Base-by-base conservation (phyloP, 1,140 invertebrate genomes). In the Melanaphis sacchari region DNA sequence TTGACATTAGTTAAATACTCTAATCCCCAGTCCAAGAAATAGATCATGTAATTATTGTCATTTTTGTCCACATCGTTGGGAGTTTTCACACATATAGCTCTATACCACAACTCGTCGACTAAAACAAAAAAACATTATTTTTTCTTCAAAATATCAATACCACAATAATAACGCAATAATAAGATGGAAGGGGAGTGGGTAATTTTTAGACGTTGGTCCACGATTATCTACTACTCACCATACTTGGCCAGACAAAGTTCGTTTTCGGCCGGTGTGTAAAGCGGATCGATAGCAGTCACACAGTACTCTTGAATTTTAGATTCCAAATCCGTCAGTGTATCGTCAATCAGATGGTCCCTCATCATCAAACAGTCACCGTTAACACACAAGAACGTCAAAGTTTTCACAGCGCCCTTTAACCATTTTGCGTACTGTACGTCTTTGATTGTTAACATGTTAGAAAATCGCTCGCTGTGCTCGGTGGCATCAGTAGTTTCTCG, bases 11-110 rank as follows among this genome's bases (percentile, higher is more conserved):
- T 26, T 7, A 24, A 85, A n/a, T 93, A 93, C 26, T 93, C 91
- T 8, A 93, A 21, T 93, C 91, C 91, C 91, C 91, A 93, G 18
- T 93, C 91, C 81, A 93, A 84, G 31, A 93, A 93, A 85, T 85
- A 84, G 52, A 93, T 26, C 6, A 31, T 41, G 6, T 31, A 93
- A 31, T 21, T 31, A 9, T 40, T 31, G 8, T 41, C 11, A 6
- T 84, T 40, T 18, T 6, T 9, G 2, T 21, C 31, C 11, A 49
- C 3, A 66, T 66, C 59, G 31, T 76, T 24, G 31, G 59, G n/a
- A 15, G 15, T 41, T 85, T 85, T 93, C 4, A 84, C 31, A n/a
- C 91, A 93, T 49, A 93, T n/a, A 9, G 91, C 91, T 15, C 91
- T 36, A 18, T 93, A 93, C 91, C 91, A 93, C 18, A 93, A 21